A percentile compares a stretch with the other conserved stretches of the same genome.
Evolutionary conservation across 2,797 vertebrate genomes (phyloP).

Genomic region (Labeo calbasu): DNA sequence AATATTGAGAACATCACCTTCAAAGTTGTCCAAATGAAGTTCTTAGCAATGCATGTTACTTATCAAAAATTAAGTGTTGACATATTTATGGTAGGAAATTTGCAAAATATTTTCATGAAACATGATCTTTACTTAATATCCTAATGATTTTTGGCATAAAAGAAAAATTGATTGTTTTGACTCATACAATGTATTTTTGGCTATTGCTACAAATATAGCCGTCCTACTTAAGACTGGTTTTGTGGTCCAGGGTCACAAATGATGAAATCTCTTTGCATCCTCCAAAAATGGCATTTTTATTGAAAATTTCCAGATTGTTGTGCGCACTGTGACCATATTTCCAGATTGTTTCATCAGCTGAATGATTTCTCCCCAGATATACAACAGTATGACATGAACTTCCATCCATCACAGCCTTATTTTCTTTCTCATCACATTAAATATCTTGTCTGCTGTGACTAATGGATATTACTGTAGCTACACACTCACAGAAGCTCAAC

Average conservation of each 20-base stretch:
- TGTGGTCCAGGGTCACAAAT: background rate
- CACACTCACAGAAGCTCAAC: background rate
- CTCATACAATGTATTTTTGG: no score
- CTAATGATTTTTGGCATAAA: no score
- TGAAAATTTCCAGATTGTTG: background rate
- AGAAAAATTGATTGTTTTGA: no score
- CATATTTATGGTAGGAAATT: no score
- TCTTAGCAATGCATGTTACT: no score
- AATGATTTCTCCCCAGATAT: constrained; percentile 26
- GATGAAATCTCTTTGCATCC: background rate
- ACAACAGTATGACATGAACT: background rate
- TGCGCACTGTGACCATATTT: background rate
- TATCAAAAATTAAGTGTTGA: no score
- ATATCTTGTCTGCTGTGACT: constrained; percentile 6
- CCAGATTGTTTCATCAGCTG: background rate
- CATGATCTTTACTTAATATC: no score
- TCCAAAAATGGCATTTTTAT: background rate
- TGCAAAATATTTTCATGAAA: no score
- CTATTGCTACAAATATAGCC: no score
- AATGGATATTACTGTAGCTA: constrained; percentile 16
- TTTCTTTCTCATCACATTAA: constrained; percentile 19
- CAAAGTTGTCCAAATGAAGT: no score
- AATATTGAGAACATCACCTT: no score
- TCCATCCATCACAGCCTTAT: constrained; percentile 23
- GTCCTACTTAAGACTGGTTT: no score